phyloP scores from a whole-genome alignment of 2,113 vertebrate species.

The Phrynosoma blainvillii region DNA sequence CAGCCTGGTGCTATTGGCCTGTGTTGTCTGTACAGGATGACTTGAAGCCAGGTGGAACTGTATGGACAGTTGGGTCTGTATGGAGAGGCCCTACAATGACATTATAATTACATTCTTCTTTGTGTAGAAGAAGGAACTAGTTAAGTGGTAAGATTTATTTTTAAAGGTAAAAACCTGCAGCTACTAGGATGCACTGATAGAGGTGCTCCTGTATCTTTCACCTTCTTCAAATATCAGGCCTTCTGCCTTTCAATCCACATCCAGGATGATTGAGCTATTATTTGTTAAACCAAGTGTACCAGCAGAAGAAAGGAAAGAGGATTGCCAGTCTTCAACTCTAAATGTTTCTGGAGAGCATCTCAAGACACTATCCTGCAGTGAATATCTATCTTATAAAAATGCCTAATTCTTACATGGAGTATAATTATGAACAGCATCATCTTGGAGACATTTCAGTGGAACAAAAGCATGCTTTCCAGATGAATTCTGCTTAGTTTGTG shows the following conservation, averaged over 20 bases:
- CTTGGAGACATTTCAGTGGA: not conserved
- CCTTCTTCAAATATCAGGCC: not conserved
- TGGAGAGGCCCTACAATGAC: too few species aligned
- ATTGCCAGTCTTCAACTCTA: not conserved
- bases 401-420: not conserved
- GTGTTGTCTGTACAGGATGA: too few species aligned
- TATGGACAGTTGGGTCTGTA: too few species aligned
- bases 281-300: not conserved
- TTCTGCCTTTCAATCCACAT: not conserved
- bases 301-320: not conserved
- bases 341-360: not conserved
- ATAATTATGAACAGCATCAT: constrained; percentile 1
- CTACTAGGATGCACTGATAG: not conserved
- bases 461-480: not conserved
- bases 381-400: not conserved
- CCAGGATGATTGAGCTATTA: not conserved
- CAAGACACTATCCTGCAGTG: not conserved
- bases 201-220: not conserved
- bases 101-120: too few species aligned
- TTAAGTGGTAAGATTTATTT: not conserved
- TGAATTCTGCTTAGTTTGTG: too few species aligned
- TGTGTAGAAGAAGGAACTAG: too few species aligned
- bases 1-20: too few species aligned
- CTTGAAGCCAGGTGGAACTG: too few species aligned
- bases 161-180: not conserved